Evolutionary conservation across 2,888 invertebrate genomes (phyloP).

Genomic region (Nemotelus nigrinus): DNA sequence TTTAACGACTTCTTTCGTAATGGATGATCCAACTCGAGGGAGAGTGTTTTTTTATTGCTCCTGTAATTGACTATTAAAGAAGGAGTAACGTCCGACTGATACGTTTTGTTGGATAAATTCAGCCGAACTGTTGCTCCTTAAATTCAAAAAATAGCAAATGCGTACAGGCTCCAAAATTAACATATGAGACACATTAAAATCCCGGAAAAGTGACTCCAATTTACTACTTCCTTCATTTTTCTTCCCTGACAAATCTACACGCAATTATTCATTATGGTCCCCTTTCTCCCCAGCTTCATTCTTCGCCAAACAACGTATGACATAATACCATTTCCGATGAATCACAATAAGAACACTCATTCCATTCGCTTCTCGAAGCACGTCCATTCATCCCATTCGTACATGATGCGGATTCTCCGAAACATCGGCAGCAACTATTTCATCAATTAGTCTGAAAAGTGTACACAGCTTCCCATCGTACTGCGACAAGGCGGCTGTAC

Average conservation of each 20-base stretch:
- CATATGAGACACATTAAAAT: background rate
- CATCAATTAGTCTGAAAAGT: slow-evolving; percentile 22
- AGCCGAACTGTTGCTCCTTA: no score
- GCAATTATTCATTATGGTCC: no score
- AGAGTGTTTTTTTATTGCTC: no score
- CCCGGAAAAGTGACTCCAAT: background rate
- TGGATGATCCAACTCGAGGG: no score
- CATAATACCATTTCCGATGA: slow-evolving; percentile 22
- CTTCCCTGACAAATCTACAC: no score
- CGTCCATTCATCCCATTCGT: background rate
- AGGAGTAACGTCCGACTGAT: no score
- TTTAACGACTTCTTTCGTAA: no score
- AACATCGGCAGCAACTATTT: slow-evolving; percentile 23
- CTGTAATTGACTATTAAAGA: no score
- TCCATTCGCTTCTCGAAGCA: background rate
- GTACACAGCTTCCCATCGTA: background rate
- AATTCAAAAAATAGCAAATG: no score
- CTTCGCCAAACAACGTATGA: background rate
- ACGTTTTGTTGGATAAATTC: no score
- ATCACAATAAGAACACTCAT: slow-evolving; percentile 22
- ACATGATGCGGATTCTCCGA: background rate
- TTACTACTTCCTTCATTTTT: no score
- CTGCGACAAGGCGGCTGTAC: background rate
- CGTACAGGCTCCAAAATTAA: background rate
- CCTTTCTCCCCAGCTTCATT: background rate